Evolutionary conservation across 2,113 vertebrate genomes (phyloP).

Genomic region (Lasiurus borealis): DNA sequence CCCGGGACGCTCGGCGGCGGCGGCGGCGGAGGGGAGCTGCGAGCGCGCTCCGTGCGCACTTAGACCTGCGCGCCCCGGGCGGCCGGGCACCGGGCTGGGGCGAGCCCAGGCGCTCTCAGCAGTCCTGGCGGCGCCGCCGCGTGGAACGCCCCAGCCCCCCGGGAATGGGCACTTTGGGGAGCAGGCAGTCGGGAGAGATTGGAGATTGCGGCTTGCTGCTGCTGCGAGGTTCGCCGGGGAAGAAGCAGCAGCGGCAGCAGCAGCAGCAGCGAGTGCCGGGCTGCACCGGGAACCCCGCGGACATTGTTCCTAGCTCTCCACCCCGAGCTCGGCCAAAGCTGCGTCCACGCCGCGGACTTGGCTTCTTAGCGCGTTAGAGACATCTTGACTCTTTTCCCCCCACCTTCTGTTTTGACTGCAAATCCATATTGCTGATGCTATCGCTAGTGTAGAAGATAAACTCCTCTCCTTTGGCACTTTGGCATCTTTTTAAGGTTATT

Average conservation of each 20-base stretch:
- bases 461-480: constrained; percentile 60
- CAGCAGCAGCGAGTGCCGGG: background rate
- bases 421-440: constrained; percentile 35
- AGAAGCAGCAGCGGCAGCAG: background rate
- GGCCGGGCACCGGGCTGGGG: too few species aligned
- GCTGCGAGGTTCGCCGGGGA: background rate
- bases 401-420: constrained; percentile 56
- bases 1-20: background rate
- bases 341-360: background rate
- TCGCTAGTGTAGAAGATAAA: constrained; percentile 63
- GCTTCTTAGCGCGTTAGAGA: constrained; percentile 49
- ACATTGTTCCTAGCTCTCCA: constrained; percentile 41
- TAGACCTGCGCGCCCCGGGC: background rate
- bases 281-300: constrained; percentile 31
- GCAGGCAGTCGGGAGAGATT: background rate
- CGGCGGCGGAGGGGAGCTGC: background rate
- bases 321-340: background rate
- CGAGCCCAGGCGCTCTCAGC: background rate
- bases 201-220: background rate
- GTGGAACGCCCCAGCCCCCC: accelerated
- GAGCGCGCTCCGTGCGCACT: background rate
- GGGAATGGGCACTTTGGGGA: background rate
- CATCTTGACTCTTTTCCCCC: background rate
- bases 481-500: constrained; percentile 45
- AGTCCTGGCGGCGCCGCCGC: background rate